Percentiles rank a stretch among this genome's conserved stretches.
These are phyloP conservation scores for Ciconia maguari DNA, from an alignment of 2,113 vertebrate species.

Conservation along the genomic window DNA sequence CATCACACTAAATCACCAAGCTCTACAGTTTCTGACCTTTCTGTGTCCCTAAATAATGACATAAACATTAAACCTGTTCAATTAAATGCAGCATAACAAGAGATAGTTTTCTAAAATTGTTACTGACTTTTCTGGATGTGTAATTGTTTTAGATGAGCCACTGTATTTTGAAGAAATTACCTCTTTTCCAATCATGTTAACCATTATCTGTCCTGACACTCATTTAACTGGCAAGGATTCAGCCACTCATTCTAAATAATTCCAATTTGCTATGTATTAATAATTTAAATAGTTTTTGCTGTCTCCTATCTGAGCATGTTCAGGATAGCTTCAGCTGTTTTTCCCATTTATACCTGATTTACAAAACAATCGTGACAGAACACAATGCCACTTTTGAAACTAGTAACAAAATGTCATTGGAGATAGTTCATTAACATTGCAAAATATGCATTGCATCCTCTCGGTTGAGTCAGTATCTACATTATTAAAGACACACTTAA, in stretches of 20 bases:
- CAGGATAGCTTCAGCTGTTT: constrained; percentile 5
- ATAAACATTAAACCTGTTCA: not conserved
- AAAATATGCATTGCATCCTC: constrained; percentile 17
- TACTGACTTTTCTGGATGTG: not conserved
- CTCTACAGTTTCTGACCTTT: constrained; percentile 17
- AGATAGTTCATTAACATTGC: constrained; percentile 42
- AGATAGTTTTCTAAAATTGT: not conserved
- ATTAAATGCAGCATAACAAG: not conserved
- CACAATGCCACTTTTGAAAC: constrained; percentile 30
- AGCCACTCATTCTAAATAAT: not conserved
- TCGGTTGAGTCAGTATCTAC: not conserved
- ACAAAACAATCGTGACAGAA: constrained; percentile 26
- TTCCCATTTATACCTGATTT: constrained; percentile 1
- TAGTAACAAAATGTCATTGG: constrained; percentile 35
- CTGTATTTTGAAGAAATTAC: constrained; percentile 18
- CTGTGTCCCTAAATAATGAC: not conserved
- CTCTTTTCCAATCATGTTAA: constrained; percentile 18
- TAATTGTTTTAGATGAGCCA: not conserved
- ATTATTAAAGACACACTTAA: constrained; percentile 30
- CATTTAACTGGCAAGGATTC: constrained; percentile 19
- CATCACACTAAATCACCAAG: not conserved
- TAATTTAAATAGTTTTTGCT: not conserved
- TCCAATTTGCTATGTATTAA: constrained; percentile 16
- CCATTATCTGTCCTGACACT: not conserved
- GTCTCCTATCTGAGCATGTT: not conserved